A percentile compares a stretch with the other conserved stretches of the same genome.
Evolutionary conservation across 2,113 vertebrate species (phyloP).

Genomic region (Xyliphius kryptos): DNA sequence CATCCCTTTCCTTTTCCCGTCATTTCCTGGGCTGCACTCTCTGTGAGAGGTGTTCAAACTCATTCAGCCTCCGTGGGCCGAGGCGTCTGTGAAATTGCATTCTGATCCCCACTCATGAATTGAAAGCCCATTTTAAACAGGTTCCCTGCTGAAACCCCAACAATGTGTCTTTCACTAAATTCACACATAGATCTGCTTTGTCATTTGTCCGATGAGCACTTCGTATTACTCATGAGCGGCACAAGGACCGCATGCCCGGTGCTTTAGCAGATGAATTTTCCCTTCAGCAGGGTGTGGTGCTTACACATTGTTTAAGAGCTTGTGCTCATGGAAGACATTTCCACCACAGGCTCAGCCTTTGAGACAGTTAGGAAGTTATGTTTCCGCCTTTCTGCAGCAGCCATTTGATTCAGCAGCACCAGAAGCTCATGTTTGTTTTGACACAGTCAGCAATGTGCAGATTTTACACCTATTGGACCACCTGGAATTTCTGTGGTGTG

Average conservation of each 20-base stretch:
- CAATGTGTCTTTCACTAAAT: too few relatives aligned
- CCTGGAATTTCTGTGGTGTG: too few relatives aligned
- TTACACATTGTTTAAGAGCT: constrained; percentile 21
- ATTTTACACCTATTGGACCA: background rate
- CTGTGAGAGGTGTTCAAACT: too few relatives aligned
- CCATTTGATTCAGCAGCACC: background rate
- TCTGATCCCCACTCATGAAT: too few relatives aligned
- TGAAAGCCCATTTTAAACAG: too few relatives aligned
- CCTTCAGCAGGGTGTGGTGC: constrained; percentile 22
- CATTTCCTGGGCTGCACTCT: too few relatives aligned
- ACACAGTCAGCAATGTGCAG: background rate
- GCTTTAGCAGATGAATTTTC: background rate
- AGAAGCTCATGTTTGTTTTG: background rate
- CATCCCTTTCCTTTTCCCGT: too few relatives aligned
- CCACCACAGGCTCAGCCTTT: constrained; percentile 22
- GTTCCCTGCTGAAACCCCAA: too few relatives aligned
- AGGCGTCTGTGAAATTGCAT: too few relatives aligned
- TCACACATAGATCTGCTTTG: background rate
- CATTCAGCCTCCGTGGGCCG: too few relatives aligned
- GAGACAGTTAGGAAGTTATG: constrained; percentile 20
- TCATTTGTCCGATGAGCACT: background rate
- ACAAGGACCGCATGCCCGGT: constrained; percentile 1
- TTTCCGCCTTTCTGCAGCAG: background rate
- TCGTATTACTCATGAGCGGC: constrained; percentile 2
- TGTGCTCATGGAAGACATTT: constrained; percentile 26